A percentile compares a stretch with the other conserved stretches of the same genome.
phyloP scores from a whole-genome alignment of 64 coral and sea anemone species.

The Montipora capricornis region DNA sequence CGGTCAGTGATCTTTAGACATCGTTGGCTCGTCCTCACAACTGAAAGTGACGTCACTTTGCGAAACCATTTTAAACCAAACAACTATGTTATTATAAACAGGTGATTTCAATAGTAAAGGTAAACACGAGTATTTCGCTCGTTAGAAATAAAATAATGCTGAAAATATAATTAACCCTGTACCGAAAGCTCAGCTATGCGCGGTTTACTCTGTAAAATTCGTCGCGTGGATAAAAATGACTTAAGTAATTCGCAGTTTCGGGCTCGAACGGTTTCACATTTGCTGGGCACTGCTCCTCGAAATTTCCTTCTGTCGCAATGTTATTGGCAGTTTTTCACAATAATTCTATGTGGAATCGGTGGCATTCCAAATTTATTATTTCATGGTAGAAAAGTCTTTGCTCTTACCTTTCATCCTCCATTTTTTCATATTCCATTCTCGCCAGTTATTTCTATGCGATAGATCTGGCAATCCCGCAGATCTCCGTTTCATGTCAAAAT shows the following conservation, averaged over 20 bases:
- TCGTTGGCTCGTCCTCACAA: too few relatives aligned
- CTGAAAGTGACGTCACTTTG: slow-evolving; percentile 28
- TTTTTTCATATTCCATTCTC: slow-evolving; percentile 83
- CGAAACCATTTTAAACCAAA: slow-evolving; percentile 43
- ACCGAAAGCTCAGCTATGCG: not conserved
- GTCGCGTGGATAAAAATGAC: not conserved
- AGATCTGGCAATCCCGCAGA: slow-evolving; percentile 39
- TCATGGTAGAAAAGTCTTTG: not conserved
- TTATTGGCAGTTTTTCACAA: slow-evolving; percentile 18
- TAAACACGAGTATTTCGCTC: slow-evolving; percentile 53
- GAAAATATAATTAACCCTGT: slow-evolving; percentile 34
- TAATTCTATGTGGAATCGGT: not conserved
- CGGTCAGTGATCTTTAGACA: not conserved
- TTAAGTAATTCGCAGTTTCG: not conserved
- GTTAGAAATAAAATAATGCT: slow-evolving; percentile 38
- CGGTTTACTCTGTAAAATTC: not conserved
- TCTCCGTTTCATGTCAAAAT: slow-evolving; percentile 38
- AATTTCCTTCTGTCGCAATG: slow-evolving; percentile 18
- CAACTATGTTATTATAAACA: slow-evolving; percentile 26
- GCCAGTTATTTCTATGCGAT: slow-evolving; percentile 16
- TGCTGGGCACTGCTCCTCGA: not conserved
- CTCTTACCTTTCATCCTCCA: slow-evolving; percentile 73
- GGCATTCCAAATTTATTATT: not conserved
- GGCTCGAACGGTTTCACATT: not conserved
- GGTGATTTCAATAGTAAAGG: slow-evolving; percentile 32